Conservation (phyloP, 2,113 vertebrate genomes). For the Scomber colias region DNA sequence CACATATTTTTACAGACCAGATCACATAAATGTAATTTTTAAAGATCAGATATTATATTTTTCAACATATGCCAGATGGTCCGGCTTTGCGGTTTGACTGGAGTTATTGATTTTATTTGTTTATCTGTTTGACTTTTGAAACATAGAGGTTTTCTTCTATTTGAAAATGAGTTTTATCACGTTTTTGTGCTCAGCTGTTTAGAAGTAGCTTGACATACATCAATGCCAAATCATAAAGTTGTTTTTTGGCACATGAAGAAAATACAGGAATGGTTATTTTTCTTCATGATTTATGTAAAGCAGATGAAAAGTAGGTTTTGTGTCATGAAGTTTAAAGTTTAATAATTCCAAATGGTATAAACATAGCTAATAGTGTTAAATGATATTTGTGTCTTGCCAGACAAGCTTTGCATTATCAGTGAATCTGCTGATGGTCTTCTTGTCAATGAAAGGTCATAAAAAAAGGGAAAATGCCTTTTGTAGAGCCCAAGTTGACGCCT, state of each 20-base stretch:
- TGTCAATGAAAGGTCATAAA: too few species aligned
- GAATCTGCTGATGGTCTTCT: too few species aligned
- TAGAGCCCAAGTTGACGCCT: too few species aligned
- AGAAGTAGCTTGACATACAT: conserved; percentile 62
- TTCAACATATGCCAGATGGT: conserved; percentile 89
- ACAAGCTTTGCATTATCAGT: too few species aligned
- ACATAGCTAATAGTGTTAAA: not conserved
- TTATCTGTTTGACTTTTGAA: conserved; percentile 74
- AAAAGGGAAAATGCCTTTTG: too few species aligned
- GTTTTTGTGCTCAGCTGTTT: conserved; percentile 81
- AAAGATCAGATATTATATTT: conserved; percentile 86
- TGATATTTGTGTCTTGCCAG: not conserved
- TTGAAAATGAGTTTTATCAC: conserved; percentile 76
- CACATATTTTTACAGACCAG: conserved; percentile 84
- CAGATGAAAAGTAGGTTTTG: conserved; percentile 42
- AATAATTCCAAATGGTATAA: not conserved
- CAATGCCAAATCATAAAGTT: conserved; percentile 66
- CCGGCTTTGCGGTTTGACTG: conserved; percentile 79
- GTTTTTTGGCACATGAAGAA: conserved; percentile 32
- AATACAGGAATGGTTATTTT: conserved; percentile 40
- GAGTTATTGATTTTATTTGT: conserved; percentile 77
- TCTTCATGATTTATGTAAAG: conserved; percentile 59
- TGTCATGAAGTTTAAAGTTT: conserved; percentile 36
- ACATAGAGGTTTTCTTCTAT: conserved; percentile 67
- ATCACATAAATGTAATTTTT: conserved; percentile 79